Conservation (phyloP, 2,888 invertebrate species). For the Xanthostigma xanthostigma region DNA sequence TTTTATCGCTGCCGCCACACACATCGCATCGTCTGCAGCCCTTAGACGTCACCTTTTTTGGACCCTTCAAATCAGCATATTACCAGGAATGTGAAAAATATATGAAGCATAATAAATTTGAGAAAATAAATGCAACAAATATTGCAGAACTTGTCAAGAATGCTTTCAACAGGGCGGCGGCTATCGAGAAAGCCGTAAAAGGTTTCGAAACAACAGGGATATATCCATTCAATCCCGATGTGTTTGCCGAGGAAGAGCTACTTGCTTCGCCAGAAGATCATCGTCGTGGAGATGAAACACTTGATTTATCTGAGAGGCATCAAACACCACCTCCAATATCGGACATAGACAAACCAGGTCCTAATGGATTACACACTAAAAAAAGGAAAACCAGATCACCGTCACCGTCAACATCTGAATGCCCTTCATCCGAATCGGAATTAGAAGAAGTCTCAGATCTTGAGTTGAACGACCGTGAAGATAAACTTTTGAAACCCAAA, state of each 20-base stretch:
- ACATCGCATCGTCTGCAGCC: constrained; percentile 16
- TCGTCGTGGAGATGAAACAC: too few species aligned
- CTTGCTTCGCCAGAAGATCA: constrained; percentile 1
- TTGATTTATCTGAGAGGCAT: too few species aligned
- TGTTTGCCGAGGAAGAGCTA: constrained; percentile 18
- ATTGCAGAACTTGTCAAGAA: constrained; percentile 17
- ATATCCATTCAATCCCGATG: constrained; percentile 17
- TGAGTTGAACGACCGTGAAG: too few species aligned
- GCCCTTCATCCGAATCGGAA: too few species aligned
- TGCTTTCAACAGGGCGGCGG: constrained; percentile 13
- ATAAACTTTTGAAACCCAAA: too few species aligned
- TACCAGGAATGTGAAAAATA: constrained; percentile 18
- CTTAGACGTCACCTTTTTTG: constrained; percentile 15
- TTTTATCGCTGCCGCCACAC: constrained; percentile 16
- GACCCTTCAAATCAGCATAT: constrained; percentile 18
- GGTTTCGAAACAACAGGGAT: constrained; percentile 21
- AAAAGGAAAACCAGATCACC: too few species aligned
- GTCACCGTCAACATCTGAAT: too few species aligned
- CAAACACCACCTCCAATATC: too few species aligned
- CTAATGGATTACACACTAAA: too few species aligned
- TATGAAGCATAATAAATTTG: constrained; percentile 16
- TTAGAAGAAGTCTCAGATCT: too few species aligned
- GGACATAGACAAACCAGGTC: too few species aligned
- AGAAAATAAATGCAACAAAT: constrained; percentile 19
- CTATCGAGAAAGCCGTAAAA: constrained; percentile 19